These are phyloP conservation scores for Ibidorhyncha struthersii DNA, from an alignment of 2,113 vertebrate genomes.

Conservation along the genomic window DNA sequence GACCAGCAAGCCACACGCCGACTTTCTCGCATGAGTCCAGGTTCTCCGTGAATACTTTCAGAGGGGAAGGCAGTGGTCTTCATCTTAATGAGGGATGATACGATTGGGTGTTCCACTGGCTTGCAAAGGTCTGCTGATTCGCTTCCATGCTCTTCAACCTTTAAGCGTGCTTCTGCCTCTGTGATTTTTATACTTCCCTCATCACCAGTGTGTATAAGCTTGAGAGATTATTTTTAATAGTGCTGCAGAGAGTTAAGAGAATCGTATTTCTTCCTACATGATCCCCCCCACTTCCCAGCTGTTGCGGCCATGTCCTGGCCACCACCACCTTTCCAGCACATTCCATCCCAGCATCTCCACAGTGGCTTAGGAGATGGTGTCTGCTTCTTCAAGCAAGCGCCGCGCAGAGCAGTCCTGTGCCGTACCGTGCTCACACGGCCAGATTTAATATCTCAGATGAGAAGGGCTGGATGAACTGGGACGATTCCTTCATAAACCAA, in stretches of 20 bases:
- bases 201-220: background rate
- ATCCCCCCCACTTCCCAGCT: background rate
- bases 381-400: background rate
- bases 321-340: accelerated
- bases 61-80: background rate
- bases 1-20: accelerated
- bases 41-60: background rate
- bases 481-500: accelerated
- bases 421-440: accelerated
- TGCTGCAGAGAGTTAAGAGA: background rate
- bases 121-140: background rate
- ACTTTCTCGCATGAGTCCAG: background rate
- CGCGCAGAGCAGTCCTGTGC: background rate
- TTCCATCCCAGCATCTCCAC: background rate
- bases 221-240: background rate
- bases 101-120: background rate
- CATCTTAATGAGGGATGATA: background rate
- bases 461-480: background rate
- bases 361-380: background rate
- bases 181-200: background rate
- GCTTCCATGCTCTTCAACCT: background rate
- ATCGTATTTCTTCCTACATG: background rate
- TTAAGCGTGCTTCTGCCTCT: background rate
- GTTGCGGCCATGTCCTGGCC: accelerated
- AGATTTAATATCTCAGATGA: accelerated